Evolutionary conservation across 2,888 invertebrate genomes (phyloP).

Genomic region (Eupithecia subumbrata): DNA sequence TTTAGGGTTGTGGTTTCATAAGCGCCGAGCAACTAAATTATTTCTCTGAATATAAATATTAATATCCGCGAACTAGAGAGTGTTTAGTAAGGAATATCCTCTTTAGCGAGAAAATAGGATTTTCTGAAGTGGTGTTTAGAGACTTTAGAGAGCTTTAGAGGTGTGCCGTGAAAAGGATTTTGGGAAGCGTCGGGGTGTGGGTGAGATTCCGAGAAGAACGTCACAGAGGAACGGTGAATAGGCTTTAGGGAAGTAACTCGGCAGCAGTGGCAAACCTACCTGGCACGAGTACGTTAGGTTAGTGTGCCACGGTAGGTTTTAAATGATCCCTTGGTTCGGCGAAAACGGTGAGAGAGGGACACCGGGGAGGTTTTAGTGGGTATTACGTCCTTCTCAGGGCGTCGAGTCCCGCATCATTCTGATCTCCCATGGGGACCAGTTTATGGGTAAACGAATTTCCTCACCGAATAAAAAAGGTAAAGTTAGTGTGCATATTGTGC

Average conservation of each 20-base stretch:
- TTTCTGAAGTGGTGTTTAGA: neutral
- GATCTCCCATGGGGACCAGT: too few relatives aligned
- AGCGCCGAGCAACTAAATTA: neutral
- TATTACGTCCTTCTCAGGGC: too few relatives aligned
- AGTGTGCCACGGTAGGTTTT: too few relatives aligned
- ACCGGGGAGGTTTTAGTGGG: too few relatives aligned
- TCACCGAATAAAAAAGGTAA: too few relatives aligned
- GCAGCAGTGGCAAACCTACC: too few relatives aligned
- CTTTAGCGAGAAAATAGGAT: conserved; percentile 2
- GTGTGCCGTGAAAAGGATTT: neutral
- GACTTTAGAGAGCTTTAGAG: neutral
- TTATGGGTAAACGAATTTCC: too few relatives aligned
- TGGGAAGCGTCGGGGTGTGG: neutral
- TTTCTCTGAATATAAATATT: neutral
- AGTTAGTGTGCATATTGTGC: too few relatives aligned
- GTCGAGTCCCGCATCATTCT: too few relatives aligned
- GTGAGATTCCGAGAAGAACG: neutral
- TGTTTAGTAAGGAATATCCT: conserved; percentile 1
- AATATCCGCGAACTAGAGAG: neutral
- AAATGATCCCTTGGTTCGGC: too few relatives aligned
- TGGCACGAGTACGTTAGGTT: too few relatives aligned
- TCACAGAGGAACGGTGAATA: neutral
- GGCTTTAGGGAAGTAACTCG: neutral
- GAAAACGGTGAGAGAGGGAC: too few relatives aligned
- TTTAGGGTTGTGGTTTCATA: neutral